These are phyloP conservation scores for Silurus glanis DNA, from an alignment of 2,113 vertebrate species.

Conservation along the genomic window DNA sequence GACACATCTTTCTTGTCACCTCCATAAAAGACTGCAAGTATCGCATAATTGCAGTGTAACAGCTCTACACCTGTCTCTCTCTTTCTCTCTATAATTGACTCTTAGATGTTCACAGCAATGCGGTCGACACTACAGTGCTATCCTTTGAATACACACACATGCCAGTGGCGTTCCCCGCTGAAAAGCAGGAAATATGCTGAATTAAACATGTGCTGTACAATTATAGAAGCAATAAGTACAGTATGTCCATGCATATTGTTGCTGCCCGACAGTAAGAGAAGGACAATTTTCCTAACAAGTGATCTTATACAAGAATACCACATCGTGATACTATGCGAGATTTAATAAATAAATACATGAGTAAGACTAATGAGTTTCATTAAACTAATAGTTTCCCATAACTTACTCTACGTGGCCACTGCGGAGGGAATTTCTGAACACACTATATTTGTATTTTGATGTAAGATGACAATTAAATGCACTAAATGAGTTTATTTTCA, in stretches of 20 bases:
- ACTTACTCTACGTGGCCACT: no score
- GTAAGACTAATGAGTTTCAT: no score
- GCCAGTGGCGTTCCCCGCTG: not conserved
- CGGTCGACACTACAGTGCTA: not conserved
- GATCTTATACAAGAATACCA: not conserved
- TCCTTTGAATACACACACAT: not conserved
- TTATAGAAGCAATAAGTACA: not conserved
- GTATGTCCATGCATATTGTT: not conserved
- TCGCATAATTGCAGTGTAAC: not conserved
- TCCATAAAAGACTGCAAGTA: not conserved
- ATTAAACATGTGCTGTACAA: not conserved
- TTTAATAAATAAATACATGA: no score
- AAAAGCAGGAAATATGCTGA: not conserved
- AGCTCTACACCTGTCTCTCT: not conserved
- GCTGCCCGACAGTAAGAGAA: not conserved
- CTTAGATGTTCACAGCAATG: not conserved
- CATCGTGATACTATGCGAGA: no score
- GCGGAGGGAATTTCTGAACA: no score
- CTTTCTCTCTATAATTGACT: constrained; percentile 2
- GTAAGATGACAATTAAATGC: no score
- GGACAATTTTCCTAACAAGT: not conserved
- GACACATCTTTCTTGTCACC: not conserved
- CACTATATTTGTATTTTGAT: no score
- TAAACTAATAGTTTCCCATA: no score
- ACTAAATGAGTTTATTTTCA: no score